Evolutionary conservation across 2,888 invertebrate genomes (phyloP), one percentile per base, ranked within the genome.

Genomic region (Habroteleia sp.): DNA sequence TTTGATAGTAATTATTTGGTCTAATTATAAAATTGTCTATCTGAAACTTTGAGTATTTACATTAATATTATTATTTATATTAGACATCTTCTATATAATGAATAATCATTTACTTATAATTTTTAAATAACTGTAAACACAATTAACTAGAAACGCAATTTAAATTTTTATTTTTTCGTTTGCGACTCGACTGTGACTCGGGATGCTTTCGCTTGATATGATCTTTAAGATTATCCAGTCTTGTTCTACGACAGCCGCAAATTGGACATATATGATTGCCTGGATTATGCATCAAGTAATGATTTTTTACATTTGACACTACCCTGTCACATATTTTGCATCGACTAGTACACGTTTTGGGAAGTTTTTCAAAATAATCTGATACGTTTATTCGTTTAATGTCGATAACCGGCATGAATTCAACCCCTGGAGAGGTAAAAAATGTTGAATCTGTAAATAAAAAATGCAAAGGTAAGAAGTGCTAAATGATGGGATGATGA

Each of bases 261-360:
- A 86, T 75, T 14, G 84, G 84, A 77, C 87, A 87, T 71, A 84
- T 79, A 74, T 83, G 86, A 77, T 86, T 85, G 48, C 85, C 85
- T 41, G 84, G 85, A 76, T 84, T 83, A 73, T 85, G 86, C 35
- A 81, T 83, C 69, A 85, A 78, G 74, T 82, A 85, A 82, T 85
- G 84, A 82, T 84, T 86, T 78, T 80, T 85, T 63, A 81, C 56
- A 76, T 89, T 87, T 52, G 85, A 82, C 27, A 88, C 88, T 20
- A 87, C 79, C 77, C 86, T 83, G 39, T 84, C 85, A 78, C 88
- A 88, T 31, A 86, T 77, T 82, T 85, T 87, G 80, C 85, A 87
- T 78, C 82, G 80, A 78, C 81, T 81, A 76, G 79, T 77, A 62
- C 79, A 82, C 31, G 81, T 79, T 73, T 82, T 77, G 31, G 84